Conservation (phyloP, 2,888 invertebrate species). For the Drosophila prolongata region DNA sequence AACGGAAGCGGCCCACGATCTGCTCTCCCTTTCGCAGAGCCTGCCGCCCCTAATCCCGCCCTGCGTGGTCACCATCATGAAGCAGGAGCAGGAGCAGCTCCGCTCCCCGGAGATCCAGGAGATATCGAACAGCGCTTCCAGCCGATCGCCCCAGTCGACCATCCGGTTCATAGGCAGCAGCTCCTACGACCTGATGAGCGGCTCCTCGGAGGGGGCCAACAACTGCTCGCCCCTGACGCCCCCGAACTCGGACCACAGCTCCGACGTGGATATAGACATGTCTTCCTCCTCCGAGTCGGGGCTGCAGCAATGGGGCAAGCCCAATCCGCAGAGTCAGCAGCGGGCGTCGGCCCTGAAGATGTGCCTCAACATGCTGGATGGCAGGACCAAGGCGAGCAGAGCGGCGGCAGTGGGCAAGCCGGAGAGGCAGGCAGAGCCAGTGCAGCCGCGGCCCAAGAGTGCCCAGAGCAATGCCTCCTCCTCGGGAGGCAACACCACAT, state of each 20-base stretch:
- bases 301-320: slow-evolving; percentile 63
- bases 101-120: slow-evolving; percentile 83
- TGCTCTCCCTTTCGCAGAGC: slow-evolving; percentile 90
- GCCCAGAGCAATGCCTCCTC: slow-evolving; percentile 52
- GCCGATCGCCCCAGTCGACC: slow-evolving; percentile 69
- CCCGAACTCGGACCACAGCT: slow-evolving; percentile 90
- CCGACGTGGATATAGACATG: slow-evolving; percentile 88
- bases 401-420: slow-evolving; percentile 23
- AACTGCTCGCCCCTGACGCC: slow-evolving; percentile 87
- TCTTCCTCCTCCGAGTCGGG: slow-evolving; percentile 83
- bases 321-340: slow-evolving; percentile 51
- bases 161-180: slow-evolving; percentile 82
- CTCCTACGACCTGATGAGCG: slow-evolving; percentile 61
- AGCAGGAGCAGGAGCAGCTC: slow-evolving; percentile 76
- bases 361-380: slow-evolving; percentile 82
- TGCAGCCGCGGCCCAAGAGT: slow-evolving; percentile 44
- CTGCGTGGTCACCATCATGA: slow-evolving; percentile 88
- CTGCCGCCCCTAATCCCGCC: slow-evolving; percentile 91
- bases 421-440: slow-evolving; percentile 51
- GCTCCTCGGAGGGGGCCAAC: slow-evolving; percentile 77
- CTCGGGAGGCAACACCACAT: slow-evolving; percentile 8
- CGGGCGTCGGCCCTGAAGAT: slow-evolving; percentile 69
- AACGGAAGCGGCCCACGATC: slow-evolving; percentile 94
- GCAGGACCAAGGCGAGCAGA: slow-evolving; percentile 82
- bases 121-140: slow-evolving; percentile 82